These are phyloP conservation scores for Taenaris catops DNA, from an alignment of 2,888 invertebrate genomes.

Conservation along the genomic window DNA sequence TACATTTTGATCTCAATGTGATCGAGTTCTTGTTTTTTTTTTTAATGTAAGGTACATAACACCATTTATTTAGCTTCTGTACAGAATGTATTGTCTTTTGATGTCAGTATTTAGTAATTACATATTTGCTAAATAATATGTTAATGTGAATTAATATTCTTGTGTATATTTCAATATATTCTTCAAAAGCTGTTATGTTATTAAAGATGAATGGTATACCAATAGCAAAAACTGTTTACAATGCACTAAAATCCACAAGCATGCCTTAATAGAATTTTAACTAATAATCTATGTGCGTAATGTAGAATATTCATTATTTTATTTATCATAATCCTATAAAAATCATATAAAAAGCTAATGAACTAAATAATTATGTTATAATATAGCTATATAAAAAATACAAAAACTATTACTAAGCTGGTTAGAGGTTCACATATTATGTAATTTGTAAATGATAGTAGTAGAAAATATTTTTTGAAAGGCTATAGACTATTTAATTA, in stretches of 20 bases:
- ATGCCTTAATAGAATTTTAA: slow-evolving; percentile 42
- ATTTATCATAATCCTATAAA: slow-evolving; percentile 33
- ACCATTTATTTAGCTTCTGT: slow-evolving; percentile 75
- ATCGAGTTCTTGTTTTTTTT: slow-evolving; percentile 69
- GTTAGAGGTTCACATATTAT: slow-evolving; percentile 72
- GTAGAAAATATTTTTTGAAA: too few species aligned
- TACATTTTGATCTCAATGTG: slow-evolving; percentile 79
- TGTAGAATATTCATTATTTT: slow-evolving; percentile 30
- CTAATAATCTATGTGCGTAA: slow-evolving; percentile 10
- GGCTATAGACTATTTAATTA: too few species aligned
- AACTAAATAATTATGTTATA: slow-evolving; percentile 20
- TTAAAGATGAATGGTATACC: too few species aligned
- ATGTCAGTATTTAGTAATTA: slow-evolving; percentile 43
- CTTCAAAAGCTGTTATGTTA: too few species aligned
- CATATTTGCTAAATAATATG: slow-evolving; percentile 9
- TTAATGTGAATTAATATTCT: not conserved
- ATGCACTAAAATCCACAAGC: slow-evolving; percentile 34
- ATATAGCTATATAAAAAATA: slow-evolving; percentile 18
- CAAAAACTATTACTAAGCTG: slow-evolving; percentile 54
- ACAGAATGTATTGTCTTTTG: slow-evolving; percentile 64
- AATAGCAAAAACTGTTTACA: too few species aligned
- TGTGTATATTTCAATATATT: too few species aligned
- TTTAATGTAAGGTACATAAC: slow-evolving; percentile 76
- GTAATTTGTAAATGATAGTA: slow-evolving; percentile 56
- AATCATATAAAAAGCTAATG: too few species aligned